phyloP scores from a whole-genome alignment of 1,140 invertebrate species.

The Drosophila pectinifera region DNA sequence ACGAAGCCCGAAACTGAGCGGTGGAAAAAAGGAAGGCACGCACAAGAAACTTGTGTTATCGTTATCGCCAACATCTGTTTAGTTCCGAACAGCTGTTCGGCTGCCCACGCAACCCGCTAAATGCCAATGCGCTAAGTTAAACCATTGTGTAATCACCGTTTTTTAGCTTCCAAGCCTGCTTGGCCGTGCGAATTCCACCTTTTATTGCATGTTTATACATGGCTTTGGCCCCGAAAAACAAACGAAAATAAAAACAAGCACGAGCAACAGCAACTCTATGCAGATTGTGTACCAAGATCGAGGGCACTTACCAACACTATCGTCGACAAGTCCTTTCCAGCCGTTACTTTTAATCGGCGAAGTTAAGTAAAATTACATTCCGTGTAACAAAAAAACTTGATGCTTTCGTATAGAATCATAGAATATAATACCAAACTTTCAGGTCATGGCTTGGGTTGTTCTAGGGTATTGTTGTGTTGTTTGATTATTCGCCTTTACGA shows the following conservation, averaged over 20 bases:
- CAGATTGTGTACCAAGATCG: not conserved
- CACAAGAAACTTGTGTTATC: no score
- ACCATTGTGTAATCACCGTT: constrained; percentile 65
- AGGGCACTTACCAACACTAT: constrained; percentile 26
- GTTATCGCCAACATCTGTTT: no score
- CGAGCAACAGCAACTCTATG: constrained; percentile 6
- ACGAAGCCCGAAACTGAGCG: constrained; percentile 18
- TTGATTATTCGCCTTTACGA: no score
- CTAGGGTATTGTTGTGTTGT: no score
- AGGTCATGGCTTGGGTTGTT: no score
- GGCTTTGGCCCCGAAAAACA: constrained; percentile 13
- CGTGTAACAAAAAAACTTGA: no score
- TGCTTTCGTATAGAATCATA: no score
- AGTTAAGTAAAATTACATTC: not conserved
- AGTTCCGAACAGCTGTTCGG: constrained; percentile 47
- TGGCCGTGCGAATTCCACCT: constrained; percentile 73
- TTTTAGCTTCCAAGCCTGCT: constrained; percentile 79
- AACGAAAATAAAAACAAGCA: constrained; percentile 28
- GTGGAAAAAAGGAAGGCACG: constrained; percentile 20
- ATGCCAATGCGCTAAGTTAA: constrained; percentile 38
- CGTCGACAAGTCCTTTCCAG: not conserved
- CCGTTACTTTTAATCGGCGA: constrained; percentile 11
- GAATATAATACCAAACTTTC: no score
- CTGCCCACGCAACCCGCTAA: constrained; percentile 8
- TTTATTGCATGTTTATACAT: constrained; percentile 81